Base-by-base conservation (phyloP, 2,797 vertebrate species). In the Enteromius radiatus region DNA sequence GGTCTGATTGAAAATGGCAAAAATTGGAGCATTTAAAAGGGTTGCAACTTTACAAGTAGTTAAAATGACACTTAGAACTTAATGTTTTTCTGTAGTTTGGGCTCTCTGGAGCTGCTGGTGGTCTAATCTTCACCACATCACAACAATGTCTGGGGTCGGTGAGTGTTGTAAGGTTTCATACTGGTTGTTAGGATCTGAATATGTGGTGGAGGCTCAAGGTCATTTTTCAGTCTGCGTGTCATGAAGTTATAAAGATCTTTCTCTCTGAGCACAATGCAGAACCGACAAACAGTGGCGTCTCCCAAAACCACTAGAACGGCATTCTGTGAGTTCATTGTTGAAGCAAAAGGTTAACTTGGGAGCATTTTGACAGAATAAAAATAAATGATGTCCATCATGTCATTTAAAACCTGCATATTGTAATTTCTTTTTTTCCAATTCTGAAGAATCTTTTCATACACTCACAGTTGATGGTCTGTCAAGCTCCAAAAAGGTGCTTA, bases 161-260 rank as follows among this genome's bases (percentile, higher is more conserved):
- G n/a, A 61, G 54, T 14, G 38, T n/a, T 61, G 56, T 76, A 81
- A 38, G 69, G 56, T 81, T 76, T 64, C 26, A 31, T 73, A 21
- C 59, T 70, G 69, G 54, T 74, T 74, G 79, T 81, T 64, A 81
- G 38, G 69, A 33, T 56, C 36, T 81, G 76, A 71, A 80, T 54
- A 81, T 70, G 77, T 81, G 64, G 74, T 28, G 73, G 56, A 78
- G 85, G 77, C 73, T 84, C 56, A 64, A 67, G 47, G 78, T 81
- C 71, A 82, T 82, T 82, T 82, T 75, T 82, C 80, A 76, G 80
- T 82, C 71, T 82, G 71, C 2, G 3, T 82, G 80, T 76, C 80
- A 82, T 17, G n/a, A 36, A 65, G 63, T 76, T 67, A 67, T 56
- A 82, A 82, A 82, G 71, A 82, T 75, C 71, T 52, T 75, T 82